phyloP scores from a whole-genome alignment of 1,140 invertebrate species.

The Globodera ellingtonae region DNA sequence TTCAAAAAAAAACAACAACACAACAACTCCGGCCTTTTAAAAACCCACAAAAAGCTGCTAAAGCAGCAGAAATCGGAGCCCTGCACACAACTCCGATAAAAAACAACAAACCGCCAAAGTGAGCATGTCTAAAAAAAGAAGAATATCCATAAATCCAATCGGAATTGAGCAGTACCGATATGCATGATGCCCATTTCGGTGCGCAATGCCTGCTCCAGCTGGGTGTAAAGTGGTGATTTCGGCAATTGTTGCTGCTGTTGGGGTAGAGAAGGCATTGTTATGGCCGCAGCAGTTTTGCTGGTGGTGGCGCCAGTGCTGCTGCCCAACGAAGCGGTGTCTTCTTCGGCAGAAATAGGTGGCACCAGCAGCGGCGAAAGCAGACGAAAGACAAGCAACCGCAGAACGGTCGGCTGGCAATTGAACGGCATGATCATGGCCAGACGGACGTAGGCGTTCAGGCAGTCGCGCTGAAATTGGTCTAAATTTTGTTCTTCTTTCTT shows the following conservation, averaged over 20 bases:
- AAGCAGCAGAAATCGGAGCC: no score
- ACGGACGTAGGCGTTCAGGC: conserved; percentile 51
- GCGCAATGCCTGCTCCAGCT: conserved; percentile 18
- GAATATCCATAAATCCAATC: background rate
- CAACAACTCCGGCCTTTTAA: no score
- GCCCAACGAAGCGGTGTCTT: conserved; percentile 11
- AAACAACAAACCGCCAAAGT: conserved; percentile 43
- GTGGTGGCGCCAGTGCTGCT: conserved; percentile 17
- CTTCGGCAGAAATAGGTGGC: conserved; percentile 7
- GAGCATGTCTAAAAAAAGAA: conserved; percentile 50
- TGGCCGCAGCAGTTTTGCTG: conserved; percentile 15
- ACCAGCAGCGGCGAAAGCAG: conserved; percentile 43
- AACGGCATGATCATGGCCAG: conserved; percentile 53
- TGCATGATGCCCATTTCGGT: conserved; percentile 54
- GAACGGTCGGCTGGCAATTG: conserved; percentile 43
- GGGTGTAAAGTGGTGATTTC: conserved; percentile 12
- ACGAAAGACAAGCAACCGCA: conserved; percentile 37
- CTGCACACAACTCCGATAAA: no score
- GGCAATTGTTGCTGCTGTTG: background rate
- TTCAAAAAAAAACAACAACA: no score
- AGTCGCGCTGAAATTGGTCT: conserved; percentile 47
- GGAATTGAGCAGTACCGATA: conserved; percentile 17
- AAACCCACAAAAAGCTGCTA: no score
- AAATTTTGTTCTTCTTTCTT: no score
- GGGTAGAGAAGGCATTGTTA: background rate